These are phyloP conservation scores for Limnephilus rhombicus DNA, from an alignment of 2,888 invertebrate genomes.

Conservation along the genomic window DNA sequence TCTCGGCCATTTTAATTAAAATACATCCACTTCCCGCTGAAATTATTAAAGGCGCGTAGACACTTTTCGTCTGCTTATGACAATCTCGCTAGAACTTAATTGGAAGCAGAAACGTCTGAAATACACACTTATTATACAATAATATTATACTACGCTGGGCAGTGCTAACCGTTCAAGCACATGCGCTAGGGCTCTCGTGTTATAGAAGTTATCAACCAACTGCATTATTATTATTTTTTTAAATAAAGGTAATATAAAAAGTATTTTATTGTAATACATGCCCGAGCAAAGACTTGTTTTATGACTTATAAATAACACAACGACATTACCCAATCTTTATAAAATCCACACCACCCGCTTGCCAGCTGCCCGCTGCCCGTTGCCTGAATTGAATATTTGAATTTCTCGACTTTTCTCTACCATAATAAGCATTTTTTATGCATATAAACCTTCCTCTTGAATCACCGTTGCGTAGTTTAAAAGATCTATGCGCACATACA, in stretches of 20 bases:
- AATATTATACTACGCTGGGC: neutral
- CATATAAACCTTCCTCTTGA: no score
- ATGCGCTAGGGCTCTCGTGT: neutral
- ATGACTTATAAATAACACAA: no score
- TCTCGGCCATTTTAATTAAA: conserved; percentile 58
- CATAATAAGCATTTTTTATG: no score
- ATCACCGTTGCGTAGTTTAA: no score
- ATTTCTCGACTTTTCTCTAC: no score
- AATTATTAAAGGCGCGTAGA: conserved; percentile 23
- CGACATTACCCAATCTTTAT: no score
- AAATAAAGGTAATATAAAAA: neutral
- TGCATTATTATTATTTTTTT: neutral
- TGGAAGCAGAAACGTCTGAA: neutral
- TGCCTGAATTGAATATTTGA: no score
- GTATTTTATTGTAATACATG: neutral
- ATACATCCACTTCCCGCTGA: conserved; percentile 34
- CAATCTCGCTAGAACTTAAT: conserved; percentile 1
- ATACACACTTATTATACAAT: neutral
- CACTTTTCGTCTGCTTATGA: conserved; percentile 27
- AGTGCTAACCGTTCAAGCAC: neutral
- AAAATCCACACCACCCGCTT: no score
- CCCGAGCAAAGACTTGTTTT: no score
- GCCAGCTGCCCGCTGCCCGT: no score
- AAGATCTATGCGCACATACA: no score
- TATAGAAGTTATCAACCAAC: neutral